A percentile compares a stretch with the other conserved stretches of the same genome.
phyloP scores from a whole-genome alignment of 2,888 invertebrate species.

The Eristalinus sepulchralis region DNA sequence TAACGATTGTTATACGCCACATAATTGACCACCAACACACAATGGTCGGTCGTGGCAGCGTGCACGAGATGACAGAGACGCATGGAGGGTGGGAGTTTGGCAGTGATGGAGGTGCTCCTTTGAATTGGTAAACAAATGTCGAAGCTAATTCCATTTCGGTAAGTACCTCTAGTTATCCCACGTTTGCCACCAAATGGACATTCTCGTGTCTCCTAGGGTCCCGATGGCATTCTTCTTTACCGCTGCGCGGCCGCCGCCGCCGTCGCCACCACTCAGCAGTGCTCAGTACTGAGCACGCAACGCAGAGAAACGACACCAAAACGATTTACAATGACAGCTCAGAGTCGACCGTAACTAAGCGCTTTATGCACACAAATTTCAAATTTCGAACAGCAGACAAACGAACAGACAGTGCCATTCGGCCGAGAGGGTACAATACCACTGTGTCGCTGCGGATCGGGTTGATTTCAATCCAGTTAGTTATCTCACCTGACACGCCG shows the following conservation, averaged over 20 bases:
- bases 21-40: slow-evolving; percentile 65
- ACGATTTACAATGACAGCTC: slow-evolving; percentile 67
- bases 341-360: slow-evolving; percentile 37
- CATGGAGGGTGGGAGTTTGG: neutral
- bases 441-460: neutral
- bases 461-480: slow-evolving; percentile 58
- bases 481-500: slow-evolving; percentile 64
- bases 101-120: slow-evolving; percentile 9
- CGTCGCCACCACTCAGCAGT: too few relatives aligned
- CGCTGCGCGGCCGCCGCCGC: neutral
- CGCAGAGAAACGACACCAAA: slow-evolving; percentile 57
- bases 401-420: neutral
- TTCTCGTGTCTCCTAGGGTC: slow-evolving; percentile 36
- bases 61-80: neutral
- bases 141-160: slow-evolving; percentile 67
- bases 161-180: slow-evolving; percentile 69
- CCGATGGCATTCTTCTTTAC: slow-evolving; percentile 53
- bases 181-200: slow-evolving; percentile 48
- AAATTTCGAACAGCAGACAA: slow-evolving; percentile 1
- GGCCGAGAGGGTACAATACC: slow-evolving; percentile 37
- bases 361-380: slow-evolving; percentile 21
- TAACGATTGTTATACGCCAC: slow-evolving; percentile 54
- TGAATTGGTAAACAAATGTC: slow-evolving; percentile 66
- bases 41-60: neutral
- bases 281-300: slow-evolving; percentile 55